A percentile compares a stretch with the other conserved stretches of the same genome.
Evolutionary conservation across 2,113 vertebrate species (phyloP).

Genomic region (Ailuropoda melanoleuca): DNA sequence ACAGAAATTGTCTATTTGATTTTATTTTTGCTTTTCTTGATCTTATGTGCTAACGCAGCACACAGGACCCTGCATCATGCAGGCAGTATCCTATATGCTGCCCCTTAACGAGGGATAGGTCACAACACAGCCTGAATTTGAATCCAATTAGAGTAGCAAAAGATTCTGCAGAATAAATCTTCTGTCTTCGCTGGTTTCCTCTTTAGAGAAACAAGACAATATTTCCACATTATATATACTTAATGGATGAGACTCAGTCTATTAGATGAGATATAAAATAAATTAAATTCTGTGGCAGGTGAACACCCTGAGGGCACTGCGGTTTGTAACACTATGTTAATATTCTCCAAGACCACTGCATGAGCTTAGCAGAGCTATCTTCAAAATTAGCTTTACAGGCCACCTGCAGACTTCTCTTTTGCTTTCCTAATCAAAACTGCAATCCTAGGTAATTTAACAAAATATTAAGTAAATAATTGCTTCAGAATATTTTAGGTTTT

Average conservation of each 20-base stretch:
- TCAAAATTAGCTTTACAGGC: slow-evolving; percentile 87
- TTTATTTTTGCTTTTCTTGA: slow-evolving; percentile 50
- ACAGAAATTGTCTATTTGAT: slow-evolving; percentile 28
- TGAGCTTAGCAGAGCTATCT: slow-evolving; percentile 83
- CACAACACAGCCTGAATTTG: slow-evolving; percentile 72
- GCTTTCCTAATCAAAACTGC: slow-evolving; percentile 84
- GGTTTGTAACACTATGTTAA: slow-evolving; percentile 85
- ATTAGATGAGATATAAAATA: slow-evolving; percentile 88
- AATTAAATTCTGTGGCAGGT: slow-evolving; percentile 89
- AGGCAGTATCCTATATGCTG: slow-evolving; percentile 7
- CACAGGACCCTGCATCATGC: neutral
- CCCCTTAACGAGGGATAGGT: slow-evolving; percentile 61
- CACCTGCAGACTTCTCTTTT: slow-evolving; percentile 86
- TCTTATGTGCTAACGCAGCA: neutral
- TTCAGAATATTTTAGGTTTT: slow-evolving; percentile 84
- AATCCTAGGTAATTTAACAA: slow-evolving; percentile 86
- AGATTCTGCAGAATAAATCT: slow-evolving; percentile 76
- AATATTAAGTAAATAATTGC: slow-evolving; percentile 89
- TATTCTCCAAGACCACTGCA: slow-evolving; percentile 84
- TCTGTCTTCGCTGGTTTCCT: slow-evolving; percentile 79
- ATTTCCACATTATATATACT: slow-evolving; percentile 86
- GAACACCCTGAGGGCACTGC: slow-evolving; percentile 85
- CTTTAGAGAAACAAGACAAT: slow-evolving; percentile 84
- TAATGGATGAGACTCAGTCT: slow-evolving; percentile 87
- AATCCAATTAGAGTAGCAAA: slow-evolving; percentile 79